A percentile compares a stretch with the other conserved stretches of the same genome.
phyloP scores from a whole-genome alignment of 1,140 invertebrate genomes.

The Hyles euphorbiae region DNA sequence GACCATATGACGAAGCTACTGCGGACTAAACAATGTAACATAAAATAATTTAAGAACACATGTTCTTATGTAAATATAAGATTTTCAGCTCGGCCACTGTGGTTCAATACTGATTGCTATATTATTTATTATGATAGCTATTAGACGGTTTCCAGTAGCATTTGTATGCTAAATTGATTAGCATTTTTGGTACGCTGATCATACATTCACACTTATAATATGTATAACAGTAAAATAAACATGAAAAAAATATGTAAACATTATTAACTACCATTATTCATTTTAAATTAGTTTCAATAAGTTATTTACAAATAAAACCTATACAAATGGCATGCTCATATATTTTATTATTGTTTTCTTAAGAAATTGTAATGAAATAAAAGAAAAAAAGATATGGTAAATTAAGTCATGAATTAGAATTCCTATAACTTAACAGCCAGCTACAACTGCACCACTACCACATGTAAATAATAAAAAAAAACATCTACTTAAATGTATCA shows the following conservation, averaged over 20 bases:
- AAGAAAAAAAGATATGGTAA: constrained; percentile 4
- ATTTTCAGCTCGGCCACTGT: constrained; percentile 28
- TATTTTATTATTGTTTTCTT: not conserved
- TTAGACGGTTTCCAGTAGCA: constrained; percentile 20
- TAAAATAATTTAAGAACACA: constrained; percentile 46
- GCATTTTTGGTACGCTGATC: not conserved
- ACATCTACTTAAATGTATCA: constrained; percentile 3
- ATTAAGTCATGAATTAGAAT: not conserved
- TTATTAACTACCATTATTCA: too few relatives aligned
- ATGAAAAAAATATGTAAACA: too few relatives aligned
- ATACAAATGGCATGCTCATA: too few relatives aligned
- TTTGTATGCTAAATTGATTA: constrained; percentile 17
- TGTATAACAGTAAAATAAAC: too few relatives aligned
- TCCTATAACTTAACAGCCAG: constrained; percentile 23
- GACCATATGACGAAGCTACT: constrained; percentile 39
- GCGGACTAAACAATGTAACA: constrained; percentile 11
- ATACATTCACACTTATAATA: too few relatives aligned
- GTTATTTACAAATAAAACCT: too few relatives aligned
- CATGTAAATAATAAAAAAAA: constrained; percentile 23
- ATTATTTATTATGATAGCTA: constrained; percentile 29
- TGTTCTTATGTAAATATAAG: constrained; percentile 51
- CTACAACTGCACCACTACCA: constrained; percentile 47
- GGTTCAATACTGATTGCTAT: constrained; percentile 6
- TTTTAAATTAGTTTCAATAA: too few relatives aligned
- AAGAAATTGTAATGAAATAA: not conserved